Evolutionary conservation across 2,113 vertebrate genomes (phyloP).

Genomic region (Cyanoramphus novaezelandiae): DNA sequence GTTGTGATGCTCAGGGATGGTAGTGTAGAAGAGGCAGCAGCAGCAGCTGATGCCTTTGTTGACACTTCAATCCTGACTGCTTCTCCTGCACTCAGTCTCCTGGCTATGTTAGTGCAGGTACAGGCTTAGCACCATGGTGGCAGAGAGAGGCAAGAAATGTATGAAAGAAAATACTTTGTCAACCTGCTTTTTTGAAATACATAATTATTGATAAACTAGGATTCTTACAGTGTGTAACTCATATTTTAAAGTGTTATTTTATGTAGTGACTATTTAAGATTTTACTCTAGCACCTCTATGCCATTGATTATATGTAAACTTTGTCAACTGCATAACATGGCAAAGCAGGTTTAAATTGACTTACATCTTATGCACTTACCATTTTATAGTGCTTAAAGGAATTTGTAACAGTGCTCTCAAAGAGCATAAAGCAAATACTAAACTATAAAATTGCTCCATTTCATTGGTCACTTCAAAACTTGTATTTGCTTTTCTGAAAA

Average conservation of each 20-base stretch:
- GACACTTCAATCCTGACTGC: background rate
- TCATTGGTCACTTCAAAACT: background rate
- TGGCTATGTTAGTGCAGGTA: fast-evolving
- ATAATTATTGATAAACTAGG: background rate
- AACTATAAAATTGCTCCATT: background rate
- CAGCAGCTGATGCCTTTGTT: background rate
- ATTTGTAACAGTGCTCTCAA: background rate
- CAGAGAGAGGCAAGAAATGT: background rate
- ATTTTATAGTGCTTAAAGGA: background rate
- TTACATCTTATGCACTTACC: background rate
- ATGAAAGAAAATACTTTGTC: background rate
- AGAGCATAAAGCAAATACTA: background rate
- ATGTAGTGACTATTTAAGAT: background rate
- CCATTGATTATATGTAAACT: background rate
- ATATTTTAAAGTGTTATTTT: background rate
- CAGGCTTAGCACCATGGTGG: background rate
- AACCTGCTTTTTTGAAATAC: background rate
- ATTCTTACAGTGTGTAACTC: background rate
- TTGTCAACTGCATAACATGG: background rate
- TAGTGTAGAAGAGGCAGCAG: background rate
- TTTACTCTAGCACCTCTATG: background rate
- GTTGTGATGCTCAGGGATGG: background rate
- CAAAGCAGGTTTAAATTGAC: background rate
- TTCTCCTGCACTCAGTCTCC: background rate
- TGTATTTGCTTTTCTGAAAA: background rate